Conservation (phyloP, 2,797 vertebrate genomes). For the Alauda arvensis region DNA sequence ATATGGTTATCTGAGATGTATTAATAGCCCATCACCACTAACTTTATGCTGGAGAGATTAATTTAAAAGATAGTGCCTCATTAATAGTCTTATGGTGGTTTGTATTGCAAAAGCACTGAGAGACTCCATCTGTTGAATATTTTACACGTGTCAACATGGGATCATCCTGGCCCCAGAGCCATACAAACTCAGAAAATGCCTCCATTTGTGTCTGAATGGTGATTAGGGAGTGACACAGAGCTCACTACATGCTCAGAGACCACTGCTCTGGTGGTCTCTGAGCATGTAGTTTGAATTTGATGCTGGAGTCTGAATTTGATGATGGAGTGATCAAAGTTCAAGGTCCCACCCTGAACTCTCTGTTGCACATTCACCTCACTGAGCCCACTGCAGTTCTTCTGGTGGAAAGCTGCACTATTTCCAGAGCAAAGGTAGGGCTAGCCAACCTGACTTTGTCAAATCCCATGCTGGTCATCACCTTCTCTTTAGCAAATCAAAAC, state of each 20-base stretch:
- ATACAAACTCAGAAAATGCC: not conserved
- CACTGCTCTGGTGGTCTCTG: no score
- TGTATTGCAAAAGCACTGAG: not conserved
- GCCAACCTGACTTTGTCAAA: not conserved
- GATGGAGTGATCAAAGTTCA: not conserved
- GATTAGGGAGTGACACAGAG: not conserved
- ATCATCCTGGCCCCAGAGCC: not conserved
- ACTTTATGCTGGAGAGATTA: not conserved
- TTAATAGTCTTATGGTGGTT: not conserved
- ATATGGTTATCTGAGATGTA: not conserved
- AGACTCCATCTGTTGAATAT: not conserved
- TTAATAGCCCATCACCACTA: not conserved
- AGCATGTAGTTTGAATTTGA: no score
- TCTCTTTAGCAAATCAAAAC: not conserved
- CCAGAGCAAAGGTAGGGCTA: not conserved
- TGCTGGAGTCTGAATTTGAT: not conserved
- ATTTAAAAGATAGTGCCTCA: conserved; percentile 9
- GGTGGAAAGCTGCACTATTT: not conserved
- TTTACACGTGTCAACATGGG: not conserved
- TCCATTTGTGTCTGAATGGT: not conserved
- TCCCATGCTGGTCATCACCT: not conserved
- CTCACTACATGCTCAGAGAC: not conserved
- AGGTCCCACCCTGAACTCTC: not conserved
- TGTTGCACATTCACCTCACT: not conserved
- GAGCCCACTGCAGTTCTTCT: not conserved